Base-by-base conservation (phyloP, 2,888 invertebrate genomes). In the Eumacrocentrus americanus region DNA sequence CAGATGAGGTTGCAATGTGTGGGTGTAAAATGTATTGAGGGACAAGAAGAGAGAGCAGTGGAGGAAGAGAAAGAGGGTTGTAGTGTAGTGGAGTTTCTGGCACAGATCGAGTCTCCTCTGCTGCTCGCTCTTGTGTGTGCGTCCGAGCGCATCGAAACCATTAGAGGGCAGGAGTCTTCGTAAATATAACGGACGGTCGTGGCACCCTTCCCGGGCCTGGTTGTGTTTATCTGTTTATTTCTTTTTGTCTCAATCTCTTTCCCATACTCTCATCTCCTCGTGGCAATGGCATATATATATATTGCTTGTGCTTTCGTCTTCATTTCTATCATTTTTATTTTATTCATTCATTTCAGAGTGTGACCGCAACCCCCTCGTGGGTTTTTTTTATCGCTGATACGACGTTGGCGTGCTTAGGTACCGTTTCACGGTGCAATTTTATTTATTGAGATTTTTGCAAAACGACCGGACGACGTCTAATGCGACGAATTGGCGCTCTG, bases 381-480 rank as follows among this genome's bases (percentile, higher is more conserved):
- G 34, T 12, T 9, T 38, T 50, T 54, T 71, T 70, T 68, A 64
- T 68, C 69, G 72, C 62, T 76, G 76, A 76, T 78, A 74, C 68
- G 70, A 72, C 68, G 74, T 74, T 77, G 72, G 76, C 78, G 76
- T 76, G 77, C 68, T 59, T 66, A 68, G 61, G 61, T 63, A 70
- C 66, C 75, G 73, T 78, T 78, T 76, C 76, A 73, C 73, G 74
- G 67, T 70, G 69, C 70, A 73, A 75, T 76, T 76, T 75, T 71
- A 67, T 69, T 69, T 69, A 66, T 67, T 65, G 62, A 64, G 61
- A 67, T n/a, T 67, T 68, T 68, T 61, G 56, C 64, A 61, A 67
- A 66, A 65, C 62, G 64, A 67, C 64, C 44, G 50, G 35, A 23
- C 3, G 23, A 46, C 20, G 23, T 46, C 20, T n/a, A 46, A 22